Evolutionary conservation across 2,888 invertebrate genomes (phyloP).

Genomic region (Mechanitis messenoides): DNA sequence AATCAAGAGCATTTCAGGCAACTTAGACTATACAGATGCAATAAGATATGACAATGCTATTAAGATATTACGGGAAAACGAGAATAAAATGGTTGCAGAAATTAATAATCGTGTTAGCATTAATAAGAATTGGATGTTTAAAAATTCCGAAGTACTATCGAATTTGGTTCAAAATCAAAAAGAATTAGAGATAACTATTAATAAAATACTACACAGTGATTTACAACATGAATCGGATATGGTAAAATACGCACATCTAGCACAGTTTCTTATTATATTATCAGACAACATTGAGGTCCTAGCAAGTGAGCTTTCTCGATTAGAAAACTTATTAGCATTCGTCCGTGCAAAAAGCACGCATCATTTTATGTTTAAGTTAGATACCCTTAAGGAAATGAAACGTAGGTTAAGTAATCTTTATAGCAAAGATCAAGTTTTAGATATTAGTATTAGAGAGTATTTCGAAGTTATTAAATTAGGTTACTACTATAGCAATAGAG

Average conservation of each 20-base stretch:
- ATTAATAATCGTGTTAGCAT: slow-evolving; percentile 3
- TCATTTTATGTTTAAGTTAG: background rate
- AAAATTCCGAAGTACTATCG: too few species aligned
- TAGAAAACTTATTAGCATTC: background rate
- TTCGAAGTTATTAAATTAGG: background rate
- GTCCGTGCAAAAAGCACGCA: background rate
- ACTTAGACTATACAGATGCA: slow-evolving; percentile 16
- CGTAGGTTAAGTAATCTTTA: too few species aligned
- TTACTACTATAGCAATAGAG: background rate
- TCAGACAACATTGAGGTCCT: background rate
- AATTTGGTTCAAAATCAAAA: too few species aligned
- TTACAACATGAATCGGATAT: background rate
- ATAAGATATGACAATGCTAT: slow-evolving; percentile 13
- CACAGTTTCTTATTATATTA: background rate
- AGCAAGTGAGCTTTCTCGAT: background rate
- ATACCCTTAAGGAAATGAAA: too few species aligned
- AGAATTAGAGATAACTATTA: too few species aligned
- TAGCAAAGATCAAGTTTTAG: too few species aligned
- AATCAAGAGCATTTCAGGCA: slow-evolving; percentile 16
- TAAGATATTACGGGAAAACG: slow-evolving; percentile 3
- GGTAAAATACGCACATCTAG: slow-evolving; percentile 12
- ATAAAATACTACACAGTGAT: too few species aligned
- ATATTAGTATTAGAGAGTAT: slow-evolving; percentile 2
- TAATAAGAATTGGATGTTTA: slow-evolving; percentile 1
- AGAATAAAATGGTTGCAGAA: background rate